phyloP scores from a whole-genome alignment of 2,888 invertebrate genomes.

The Isoperla grammatica region DNA sequence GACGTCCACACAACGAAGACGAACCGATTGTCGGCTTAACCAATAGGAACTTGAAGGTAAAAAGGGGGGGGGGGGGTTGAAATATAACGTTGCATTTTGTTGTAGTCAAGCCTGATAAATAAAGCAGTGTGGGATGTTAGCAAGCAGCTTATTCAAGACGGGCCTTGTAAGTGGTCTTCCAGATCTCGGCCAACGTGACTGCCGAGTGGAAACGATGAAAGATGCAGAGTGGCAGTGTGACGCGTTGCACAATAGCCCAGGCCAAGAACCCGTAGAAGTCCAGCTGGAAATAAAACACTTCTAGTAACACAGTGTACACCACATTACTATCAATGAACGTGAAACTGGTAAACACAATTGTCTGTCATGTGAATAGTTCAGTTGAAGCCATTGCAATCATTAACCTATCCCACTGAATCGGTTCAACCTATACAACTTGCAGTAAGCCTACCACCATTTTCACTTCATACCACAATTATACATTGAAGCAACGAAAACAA shows the following conservation, averaged over 20 bases:
- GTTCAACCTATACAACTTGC: no score
- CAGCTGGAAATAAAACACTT: constrained; percentile 58
- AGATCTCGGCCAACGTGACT: constrained; percentile 89
- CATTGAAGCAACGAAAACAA: no score
- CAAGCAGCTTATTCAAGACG: constrained; percentile 64
- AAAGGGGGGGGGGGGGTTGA: no score
- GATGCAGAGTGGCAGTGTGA: constrained; percentile 89
- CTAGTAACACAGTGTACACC: neutral
- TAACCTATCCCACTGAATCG: no score
- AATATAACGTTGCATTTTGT: constrained; percentile 14
- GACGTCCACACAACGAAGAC: no score
- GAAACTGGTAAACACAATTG: no score
- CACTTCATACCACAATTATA: no score
- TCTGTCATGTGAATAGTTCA: no score
- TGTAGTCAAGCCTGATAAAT: constrained; percentile 11
- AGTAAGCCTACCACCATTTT: no score
- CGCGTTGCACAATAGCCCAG: constrained; percentile 89
- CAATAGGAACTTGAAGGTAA: no score
- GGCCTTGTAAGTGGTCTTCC: constrained; percentile 93
- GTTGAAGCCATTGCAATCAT: no score
- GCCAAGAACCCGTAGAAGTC: constrained; percentile 90
- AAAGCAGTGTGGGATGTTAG: neutral
- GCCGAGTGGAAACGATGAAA: constrained; percentile 96
- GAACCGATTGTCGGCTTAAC: no score
- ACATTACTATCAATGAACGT: neutral